Percentiles rank a stretch among this genome's conserved stretches.
Conservation (phyloP, 2,113 vertebrate genomes). For the Chloroceryle aenea region DNA sequence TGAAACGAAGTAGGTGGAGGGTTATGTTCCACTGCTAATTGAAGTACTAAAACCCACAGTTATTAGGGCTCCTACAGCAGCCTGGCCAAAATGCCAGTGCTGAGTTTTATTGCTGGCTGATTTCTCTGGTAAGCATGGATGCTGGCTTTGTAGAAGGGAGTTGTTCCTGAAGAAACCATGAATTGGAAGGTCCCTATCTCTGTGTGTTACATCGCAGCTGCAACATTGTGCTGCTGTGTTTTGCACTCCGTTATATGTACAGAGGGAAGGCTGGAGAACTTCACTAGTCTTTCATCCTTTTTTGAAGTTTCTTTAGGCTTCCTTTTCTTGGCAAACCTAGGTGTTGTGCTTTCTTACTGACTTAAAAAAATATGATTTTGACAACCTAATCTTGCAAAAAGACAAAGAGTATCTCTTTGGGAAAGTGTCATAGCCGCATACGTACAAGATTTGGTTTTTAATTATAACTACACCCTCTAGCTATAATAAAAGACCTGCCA, state of each 20-base stretch:
- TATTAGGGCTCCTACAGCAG: not conserved
- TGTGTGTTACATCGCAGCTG: not conserved
- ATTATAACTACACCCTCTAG: conserved; percentile 66
- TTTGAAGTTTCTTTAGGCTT: not conserved
- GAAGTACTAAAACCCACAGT: not conserved
- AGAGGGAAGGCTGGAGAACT: not conserved
- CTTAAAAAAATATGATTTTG: conserved; percentile 56
- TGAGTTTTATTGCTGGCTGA: not conserved
- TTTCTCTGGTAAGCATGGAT: not conserved
- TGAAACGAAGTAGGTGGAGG: not conserved
- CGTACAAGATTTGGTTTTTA: conserved; percentile 59
- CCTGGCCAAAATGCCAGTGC: not conserved
- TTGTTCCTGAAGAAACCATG: not conserved
- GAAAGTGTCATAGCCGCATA: conserved; percentile 31
- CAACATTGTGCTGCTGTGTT: not conserved
- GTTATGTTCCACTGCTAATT: conserved; percentile 24
- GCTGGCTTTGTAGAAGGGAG: not conserved
- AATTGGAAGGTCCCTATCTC: not conserved
- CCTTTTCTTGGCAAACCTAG: not conserved
- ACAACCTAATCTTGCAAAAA: conserved; percentile 56
- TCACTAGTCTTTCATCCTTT: not conserved
- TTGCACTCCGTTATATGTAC: not conserved
- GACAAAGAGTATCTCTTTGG: conserved; percentile 15
- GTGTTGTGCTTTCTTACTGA: not conserved
- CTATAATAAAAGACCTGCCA: conserved; percentile 52